Evolutionary conservation across 2,113 vertebrate species (phyloP), one percentile per base, ranked within the genome.

Genomic region (Lepidothrix coronata): DNA sequence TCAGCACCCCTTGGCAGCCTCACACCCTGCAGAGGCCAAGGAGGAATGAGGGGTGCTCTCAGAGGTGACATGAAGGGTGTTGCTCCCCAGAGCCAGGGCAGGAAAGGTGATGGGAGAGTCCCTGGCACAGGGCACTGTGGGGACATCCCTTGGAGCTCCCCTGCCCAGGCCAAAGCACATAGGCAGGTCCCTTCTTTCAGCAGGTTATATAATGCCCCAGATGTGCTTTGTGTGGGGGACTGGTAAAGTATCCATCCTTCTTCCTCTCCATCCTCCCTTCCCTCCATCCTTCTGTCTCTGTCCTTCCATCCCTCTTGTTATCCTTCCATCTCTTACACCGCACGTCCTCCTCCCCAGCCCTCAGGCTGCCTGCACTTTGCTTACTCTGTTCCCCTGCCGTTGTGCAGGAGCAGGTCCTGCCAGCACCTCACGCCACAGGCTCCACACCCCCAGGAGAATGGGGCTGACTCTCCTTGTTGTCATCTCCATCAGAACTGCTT

Each of bases 401-500:
- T 1, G 1, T 46, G 31, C 46, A 77, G 55, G 21, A 80, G 46
- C 63, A 70, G 55, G 11, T 77, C 68, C 54, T 91, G 27, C 54
- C 55, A 76, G 58, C 27, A 17, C 19, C 24, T 55, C 28, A 12
- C 0, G 0, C 30, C 9, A 3, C 39, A 68, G 49, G 30, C 73
- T 88, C 41, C 27, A 62, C 37, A 41, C 11, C 24, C 23, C 20
- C 48, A 33, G 62, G 44, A 76, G n/a, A 57, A 68, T 12, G 5
- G 14, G 21, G 2, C 44, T 71, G 65, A 11, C 18, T 70, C 7
- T 83, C 63, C 43, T 59, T 43, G 8, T 55, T 55, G 54, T 43
- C 41, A 27, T 48, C 11, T 80, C 33, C 58, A 57, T 52, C 72
- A 51, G 39, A 75, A 37, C 28, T 71, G 31, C 24, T 82, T 82